Evolutionary conservation across 64 coral and sea anemone genomes (phyloP).

Genomic region (Pocillopora damicornis): DNA sequence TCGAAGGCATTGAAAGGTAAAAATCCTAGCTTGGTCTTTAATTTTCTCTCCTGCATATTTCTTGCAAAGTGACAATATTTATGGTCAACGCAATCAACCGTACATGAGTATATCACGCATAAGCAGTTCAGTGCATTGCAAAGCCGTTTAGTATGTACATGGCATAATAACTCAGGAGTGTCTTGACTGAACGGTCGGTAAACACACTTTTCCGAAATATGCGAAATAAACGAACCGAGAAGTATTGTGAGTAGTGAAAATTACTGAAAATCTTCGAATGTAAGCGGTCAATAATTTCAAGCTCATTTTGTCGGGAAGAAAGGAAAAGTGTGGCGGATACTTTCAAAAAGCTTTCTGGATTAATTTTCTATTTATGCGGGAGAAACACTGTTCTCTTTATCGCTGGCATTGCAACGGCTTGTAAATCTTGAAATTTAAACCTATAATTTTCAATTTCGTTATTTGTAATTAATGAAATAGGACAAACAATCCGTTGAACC

Average conservation of each 20-base stretch:
- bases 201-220: neutral
- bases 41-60: too few species aligned
- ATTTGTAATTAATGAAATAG: too few species aligned
- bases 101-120: neutral
- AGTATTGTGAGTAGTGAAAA: neutral
- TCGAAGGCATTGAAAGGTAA: too few species aligned
- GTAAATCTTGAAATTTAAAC: too few species aligned
- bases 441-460: too few species aligned
- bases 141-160: neutral
- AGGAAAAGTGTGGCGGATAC: neutral
- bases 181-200: neutral
- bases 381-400: too few species aligned
- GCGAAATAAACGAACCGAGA: neutral
- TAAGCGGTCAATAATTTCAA: neutral
- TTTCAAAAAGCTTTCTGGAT: too few species aligned
- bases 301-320: neutral
- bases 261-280: neutral
- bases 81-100: neutral
- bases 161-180: neutral
- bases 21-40: too few species aligned
- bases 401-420: too few species aligned
- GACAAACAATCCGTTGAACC: too few species aligned
- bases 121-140: neutral
- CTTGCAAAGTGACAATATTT: neutral
- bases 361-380: too few species aligned